These are phyloP conservation scores for Hippopotamyrus pictus DNA, from an alignment of 2,797 vertebrate species.

Conservation along the genomic window DNA sequence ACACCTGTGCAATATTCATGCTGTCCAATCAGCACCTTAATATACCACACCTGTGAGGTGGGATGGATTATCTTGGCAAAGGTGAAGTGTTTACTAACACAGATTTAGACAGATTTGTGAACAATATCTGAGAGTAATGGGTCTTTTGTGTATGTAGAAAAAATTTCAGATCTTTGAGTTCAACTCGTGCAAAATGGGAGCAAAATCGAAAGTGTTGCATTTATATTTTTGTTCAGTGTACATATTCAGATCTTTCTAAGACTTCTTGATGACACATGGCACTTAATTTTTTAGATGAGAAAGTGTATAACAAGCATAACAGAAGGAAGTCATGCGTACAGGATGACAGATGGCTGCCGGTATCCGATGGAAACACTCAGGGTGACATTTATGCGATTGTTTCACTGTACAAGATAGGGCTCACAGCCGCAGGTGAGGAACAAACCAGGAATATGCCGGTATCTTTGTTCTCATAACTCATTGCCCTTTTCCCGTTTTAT, in stretches of 20 bases:
- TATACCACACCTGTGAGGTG: too few relatives aligned
- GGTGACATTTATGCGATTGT: not conserved
- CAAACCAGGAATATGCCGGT: not conserved
- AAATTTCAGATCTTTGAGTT: too few relatives aligned
- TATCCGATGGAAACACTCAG: not conserved
- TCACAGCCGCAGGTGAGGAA: constrained; percentile 7
- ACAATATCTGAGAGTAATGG: too few relatives aligned
- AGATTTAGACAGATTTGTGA: too few relatives aligned
- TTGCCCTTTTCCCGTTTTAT: constrained; percentile 16
- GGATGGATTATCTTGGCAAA: too few relatives aligned
- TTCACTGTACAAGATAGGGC: not conserved
- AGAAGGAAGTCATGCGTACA: not conserved
- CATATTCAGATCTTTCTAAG: not conserved
- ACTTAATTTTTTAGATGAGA: not conserved
- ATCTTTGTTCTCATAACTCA: constrained; percentile 17
- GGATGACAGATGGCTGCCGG: not conserved
- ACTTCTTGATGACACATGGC: not conserved
- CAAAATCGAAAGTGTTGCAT: too few relatives aligned
- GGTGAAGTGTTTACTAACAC: too few relatives aligned
- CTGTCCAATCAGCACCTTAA: too few relatives aligned
- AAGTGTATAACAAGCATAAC: not conserved
- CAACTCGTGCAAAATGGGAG: too few relatives aligned
- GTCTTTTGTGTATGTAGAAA: too few relatives aligned
- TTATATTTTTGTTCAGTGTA: too few relatives aligned
- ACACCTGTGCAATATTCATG: too few relatives aligned